Conservation (phyloP, 2,797 vertebrate species). For the Smutsia temminckii region DNA sequence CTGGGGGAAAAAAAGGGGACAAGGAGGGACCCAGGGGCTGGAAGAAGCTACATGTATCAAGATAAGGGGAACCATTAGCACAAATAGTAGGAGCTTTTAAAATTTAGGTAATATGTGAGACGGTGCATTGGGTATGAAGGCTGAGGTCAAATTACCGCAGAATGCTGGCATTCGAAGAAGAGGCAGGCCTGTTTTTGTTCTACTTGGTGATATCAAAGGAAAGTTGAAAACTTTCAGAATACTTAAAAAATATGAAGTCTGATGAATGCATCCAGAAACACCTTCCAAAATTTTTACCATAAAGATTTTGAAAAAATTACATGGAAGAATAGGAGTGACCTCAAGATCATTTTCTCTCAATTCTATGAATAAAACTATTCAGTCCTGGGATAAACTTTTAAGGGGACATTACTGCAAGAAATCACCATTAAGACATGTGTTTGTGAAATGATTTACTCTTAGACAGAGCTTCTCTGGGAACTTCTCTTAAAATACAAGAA, state of each 20-base stretch:
- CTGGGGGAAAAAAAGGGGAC: neutral
- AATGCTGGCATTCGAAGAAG: neutral
- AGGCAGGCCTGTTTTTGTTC: neutral
- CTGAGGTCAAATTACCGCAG: neutral
- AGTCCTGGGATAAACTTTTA: neutral
- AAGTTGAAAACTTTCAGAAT: neutral
- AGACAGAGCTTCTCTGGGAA: neutral
- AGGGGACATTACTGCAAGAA: neutral
- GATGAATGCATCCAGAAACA: neutral
- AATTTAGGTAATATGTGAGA: neutral
- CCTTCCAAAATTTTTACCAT: neutral
- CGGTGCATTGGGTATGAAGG: neutral
- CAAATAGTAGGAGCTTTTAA: neutral
- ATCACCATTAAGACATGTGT: neutral
- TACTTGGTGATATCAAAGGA: neutral
- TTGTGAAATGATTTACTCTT: neutral
- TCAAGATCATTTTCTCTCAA: slow-evolving; percentile 1
- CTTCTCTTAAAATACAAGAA: neutral
- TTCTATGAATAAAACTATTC: slow-evolving; percentile 17
- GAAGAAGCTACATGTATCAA: neutral
- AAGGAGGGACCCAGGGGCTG: neutral
- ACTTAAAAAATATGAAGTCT: neutral
- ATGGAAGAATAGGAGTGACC: neutral
- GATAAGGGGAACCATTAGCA: neutral
- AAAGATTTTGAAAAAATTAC: neutral